phyloP scores from a whole-genome alignment of 2,888 invertebrate species.

The Plutella xylostella region DNA sequence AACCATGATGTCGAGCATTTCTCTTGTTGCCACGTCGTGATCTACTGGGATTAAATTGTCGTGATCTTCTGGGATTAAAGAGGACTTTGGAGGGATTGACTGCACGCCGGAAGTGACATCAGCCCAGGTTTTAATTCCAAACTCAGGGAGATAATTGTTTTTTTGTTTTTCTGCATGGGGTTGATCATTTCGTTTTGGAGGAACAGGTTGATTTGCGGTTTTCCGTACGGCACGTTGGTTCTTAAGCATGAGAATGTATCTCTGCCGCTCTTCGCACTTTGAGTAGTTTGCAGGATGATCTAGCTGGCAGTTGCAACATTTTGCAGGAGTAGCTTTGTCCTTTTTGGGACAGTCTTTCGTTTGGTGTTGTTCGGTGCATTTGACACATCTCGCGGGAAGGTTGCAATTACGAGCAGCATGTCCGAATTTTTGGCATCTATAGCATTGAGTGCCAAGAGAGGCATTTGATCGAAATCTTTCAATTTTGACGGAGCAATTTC shows the following conservation, averaged over 20 bases:
- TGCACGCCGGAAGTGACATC: too few relatives aligned
- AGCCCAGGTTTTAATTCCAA: too few relatives aligned
- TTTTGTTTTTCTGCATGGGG: too few relatives aligned
- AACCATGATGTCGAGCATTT: not conserved
- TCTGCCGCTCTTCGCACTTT: not conserved
- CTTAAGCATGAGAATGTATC: not conserved
- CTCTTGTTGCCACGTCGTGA: not conserved
- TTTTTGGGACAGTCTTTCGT: slow-evolving; percentile 14
- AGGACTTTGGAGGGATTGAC: too few relatives aligned
- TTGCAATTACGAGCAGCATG: slow-evolving; percentile 17
- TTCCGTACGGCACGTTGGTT: not conserved
- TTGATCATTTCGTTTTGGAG: too few relatives aligned
- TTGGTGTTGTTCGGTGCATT: slow-evolving; percentile 11
- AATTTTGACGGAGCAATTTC: slow-evolving; percentile 14
- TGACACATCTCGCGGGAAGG: slow-evolving; percentile 12
- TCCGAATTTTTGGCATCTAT: slow-evolving; percentile 16
- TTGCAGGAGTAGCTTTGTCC: not conserved
- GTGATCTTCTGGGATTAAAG: too few relatives aligned
- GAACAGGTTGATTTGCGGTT: too few relatives aligned
- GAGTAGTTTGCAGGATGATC: not conserved
- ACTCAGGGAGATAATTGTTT: too few relatives aligned
- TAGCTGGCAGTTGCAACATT: not conserved
- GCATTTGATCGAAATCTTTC: slow-evolving; percentile 8
- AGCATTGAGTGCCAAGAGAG: slow-evolving; percentile 15
- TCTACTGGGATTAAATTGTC: not conserved